Percentiles rank a stretch among this genome's conserved stretches.
Conservation (phyloP, 2,888 invertebrate species). For the Lasioglossum calceatum region DNA sequence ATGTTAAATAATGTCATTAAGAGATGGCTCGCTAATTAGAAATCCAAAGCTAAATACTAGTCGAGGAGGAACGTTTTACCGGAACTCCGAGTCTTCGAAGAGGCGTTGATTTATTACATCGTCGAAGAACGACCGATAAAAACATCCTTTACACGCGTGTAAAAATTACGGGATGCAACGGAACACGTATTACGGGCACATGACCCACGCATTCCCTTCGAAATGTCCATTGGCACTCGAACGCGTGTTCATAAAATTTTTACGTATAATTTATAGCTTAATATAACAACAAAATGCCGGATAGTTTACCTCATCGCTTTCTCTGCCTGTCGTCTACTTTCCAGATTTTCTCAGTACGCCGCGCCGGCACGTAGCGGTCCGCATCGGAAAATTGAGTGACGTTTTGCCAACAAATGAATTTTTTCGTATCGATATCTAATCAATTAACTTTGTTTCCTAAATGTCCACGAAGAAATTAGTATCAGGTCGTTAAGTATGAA, state of each 20-base stretch:
- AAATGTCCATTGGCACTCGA: constrained; percentile 49
- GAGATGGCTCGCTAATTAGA: constrained; percentile 25
- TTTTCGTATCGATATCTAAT: too few relatives aligned
- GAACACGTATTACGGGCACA: constrained; percentile 51
- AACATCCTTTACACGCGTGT: constrained; percentile 49
- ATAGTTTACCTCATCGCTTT: constrained; percentile 36
- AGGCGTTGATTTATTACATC: constrained; percentile 59
- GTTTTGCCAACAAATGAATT: too few relatives aligned
- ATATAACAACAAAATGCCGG: constrained; percentile 43
- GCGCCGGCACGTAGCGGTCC: neutral
- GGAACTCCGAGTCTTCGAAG: constrained; percentile 28
- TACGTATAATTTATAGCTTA: constrained; percentile 58
- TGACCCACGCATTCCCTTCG: constrained; percentile 51
- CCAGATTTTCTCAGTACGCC: neutral
- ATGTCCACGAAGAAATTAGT: too few relatives aligned
- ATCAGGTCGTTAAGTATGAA: too few relatives aligned
- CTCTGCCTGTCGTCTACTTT: constrained; percentile 8
- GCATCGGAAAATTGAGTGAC: too few relatives aligned
- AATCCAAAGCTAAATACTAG: constrained; percentile 2
- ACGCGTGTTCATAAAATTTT: constrained; percentile 58
- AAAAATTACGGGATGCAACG: constrained; percentile 52
- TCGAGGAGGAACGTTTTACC: constrained; percentile 18
- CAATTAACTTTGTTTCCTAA: too few relatives aligned
- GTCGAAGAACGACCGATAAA: constrained; percentile 49
- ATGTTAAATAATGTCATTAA: constrained; percentile 5